Evolutionary conservation across 1,140 invertebrate species (phyloP), one percentile per base, ranked within the genome.

Genomic region (Portunus trituberculatus): DNA sequence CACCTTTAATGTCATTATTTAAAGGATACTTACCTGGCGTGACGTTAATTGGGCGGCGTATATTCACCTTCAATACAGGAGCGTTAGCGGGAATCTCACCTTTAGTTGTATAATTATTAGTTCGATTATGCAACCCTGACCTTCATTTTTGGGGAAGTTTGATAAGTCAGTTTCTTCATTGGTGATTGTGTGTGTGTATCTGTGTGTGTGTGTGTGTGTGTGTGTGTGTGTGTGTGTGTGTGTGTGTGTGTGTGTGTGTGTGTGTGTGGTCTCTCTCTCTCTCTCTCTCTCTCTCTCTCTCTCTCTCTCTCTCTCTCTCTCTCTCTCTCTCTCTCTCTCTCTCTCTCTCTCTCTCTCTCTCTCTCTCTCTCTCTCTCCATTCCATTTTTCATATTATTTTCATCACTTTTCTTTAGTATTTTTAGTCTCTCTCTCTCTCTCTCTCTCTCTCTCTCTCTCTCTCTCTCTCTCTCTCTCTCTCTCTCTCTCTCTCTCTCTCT

Each of bases 221-320:
- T n/a, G n/a, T n/a, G n/a, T n/a, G n/a, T n/a, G n/a, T n/a, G n/a
- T n/a, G n/a, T n/a, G n/a, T n/a, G n/a, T n/a, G n/a, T n/a, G n/a
- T n/a, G n/a, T n/a, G n/a, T n/a, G n/a, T n/a, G n/a, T n/a, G n/a
- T n/a, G n/a, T n/a, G n/a, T n/a, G n/a, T n/a, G n/a, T n/a, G n/a
- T n/a, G n/a, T n/a, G n/a, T n/a, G n/a, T n/a, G n/a, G n/a, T 28
- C 31, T 28, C 31, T 91, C 12, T 28, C 28, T 12, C 89, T 91
- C 45, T 59, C 10, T 59, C 45, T 52, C 45, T 91, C 46, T 59
- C 45, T 91, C 89, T 59, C 32, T 46, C 46, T 91, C 48, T 59
- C 39, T 46, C 46, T 91, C 90, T 91, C 39, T 46, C 48, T 91
- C 90, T 91, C 39, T 45, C 46, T 91, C 46, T 91, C 32, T 20